Percentiles rank a stretch among this genome's conserved stretches.
Evolutionary conservation across 2,113 vertebrate genomes (phyloP).

Genomic region (Okapia johnstoni): DNA sequence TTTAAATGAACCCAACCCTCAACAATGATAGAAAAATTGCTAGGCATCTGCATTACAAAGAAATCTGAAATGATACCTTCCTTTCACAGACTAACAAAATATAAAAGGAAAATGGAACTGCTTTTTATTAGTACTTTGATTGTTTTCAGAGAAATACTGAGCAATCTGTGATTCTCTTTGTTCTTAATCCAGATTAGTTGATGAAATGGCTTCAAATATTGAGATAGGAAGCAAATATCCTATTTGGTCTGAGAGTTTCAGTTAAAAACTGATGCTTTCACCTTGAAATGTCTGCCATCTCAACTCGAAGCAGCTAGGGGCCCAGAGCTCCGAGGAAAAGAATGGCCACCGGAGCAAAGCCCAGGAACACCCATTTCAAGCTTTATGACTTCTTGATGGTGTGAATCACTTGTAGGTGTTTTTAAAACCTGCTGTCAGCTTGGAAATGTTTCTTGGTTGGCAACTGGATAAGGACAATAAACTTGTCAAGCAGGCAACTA

Average conservation of each 20-base stretch:
- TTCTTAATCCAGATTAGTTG: conserved; percentile 11
- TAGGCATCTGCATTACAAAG: neutral
- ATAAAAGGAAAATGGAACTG: neutral
- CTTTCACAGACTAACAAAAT: neutral
- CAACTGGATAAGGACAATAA: conserved; percentile 65
- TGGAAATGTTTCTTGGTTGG: conserved; percentile 50
- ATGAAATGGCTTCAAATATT: conserved; percentile 16
- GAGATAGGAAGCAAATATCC: neutral
- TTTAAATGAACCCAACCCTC: neutral
- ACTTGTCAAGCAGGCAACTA: conserved; percentile 55
- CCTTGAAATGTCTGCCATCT: conserved; percentile 38
- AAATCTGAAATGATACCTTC: neutral
- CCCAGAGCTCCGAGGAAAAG: neutral
- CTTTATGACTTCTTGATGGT: conserved; percentile 49
- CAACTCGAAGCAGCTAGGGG: neutral
- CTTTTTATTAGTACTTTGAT: neutral
- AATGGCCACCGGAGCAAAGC: neutral
- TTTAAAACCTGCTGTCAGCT: conserved; percentile 60
- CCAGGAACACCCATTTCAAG: neutral
- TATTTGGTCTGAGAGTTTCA: neutral
- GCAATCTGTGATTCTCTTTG: neutral
- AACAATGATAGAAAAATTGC: neutral
- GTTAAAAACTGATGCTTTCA: conserved; percentile 21
- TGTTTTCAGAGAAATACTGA: neutral
- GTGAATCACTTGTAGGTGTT: conserved; percentile 45